These are phyloP conservation scores for Crenichthys baileyi DNA, from an alignment of 2,797 vertebrate genomes.

Conservation along the genomic window DNA sequence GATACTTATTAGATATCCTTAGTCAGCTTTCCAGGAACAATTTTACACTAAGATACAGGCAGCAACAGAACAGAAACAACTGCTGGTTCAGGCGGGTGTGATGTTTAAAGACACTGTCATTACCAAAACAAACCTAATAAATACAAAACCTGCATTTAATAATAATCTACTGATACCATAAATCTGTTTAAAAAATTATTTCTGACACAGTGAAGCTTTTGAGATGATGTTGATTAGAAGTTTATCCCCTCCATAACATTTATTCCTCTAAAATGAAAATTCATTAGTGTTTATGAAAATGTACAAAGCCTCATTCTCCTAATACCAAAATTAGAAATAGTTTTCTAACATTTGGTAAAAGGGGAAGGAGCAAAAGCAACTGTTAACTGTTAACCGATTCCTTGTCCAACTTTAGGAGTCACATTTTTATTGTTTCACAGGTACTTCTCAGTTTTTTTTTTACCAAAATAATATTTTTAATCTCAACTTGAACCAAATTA, in stretches of 20 bases:
- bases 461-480: background rate
- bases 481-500: background rate
- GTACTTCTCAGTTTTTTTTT: background rate
- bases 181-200: background rate
- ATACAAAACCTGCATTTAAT: background rate
- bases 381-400: background rate
- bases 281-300: too few species aligned
- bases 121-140: constrained; percentile 10
- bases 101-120: constrained; percentile 7
- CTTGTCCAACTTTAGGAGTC: background rate
- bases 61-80: background rate
- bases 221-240: background rate
- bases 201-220: background rate
- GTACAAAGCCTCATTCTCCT: too few species aligned
- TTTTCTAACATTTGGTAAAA: background rate
- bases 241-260: background rate
- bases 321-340: background rate
- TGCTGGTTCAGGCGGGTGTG: background rate
- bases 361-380: background rate
- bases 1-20: too few species aligned
- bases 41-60: background rate
- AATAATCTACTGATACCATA: background rate
- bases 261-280: too few species aligned
- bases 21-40: too few species aligned
- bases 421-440: background rate